Evolutionary conservation across 1,140 invertebrate genomes (phyloP).

Genomic region (Drosophila leontia): DNA sequence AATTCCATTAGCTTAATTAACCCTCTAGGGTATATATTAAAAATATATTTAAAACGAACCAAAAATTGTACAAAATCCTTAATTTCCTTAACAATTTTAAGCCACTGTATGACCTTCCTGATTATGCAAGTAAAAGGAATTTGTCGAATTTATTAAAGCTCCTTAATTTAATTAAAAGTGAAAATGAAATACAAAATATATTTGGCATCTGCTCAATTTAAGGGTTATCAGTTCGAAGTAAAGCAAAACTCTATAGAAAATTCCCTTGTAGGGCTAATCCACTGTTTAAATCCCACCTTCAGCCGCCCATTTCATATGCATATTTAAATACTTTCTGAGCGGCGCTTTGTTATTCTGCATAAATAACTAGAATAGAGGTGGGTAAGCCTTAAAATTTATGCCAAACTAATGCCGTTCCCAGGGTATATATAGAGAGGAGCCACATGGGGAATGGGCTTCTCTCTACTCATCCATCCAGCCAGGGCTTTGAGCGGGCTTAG

Average conservation of each 20-base stretch:
- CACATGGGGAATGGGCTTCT: slow-evolving; percentile 9
- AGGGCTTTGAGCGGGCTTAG: slow-evolving; percentile 44
- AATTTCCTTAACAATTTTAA: neutral
- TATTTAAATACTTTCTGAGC: slow-evolving; percentile 63
- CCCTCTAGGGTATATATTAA: too few relatives aligned
- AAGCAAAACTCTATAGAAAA: neutral
- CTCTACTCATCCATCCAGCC: slow-evolving; percentile 12
- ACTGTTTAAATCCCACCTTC: slow-evolving; percentile 16
- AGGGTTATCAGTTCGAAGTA: neutral
- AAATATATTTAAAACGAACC: too few relatives aligned
- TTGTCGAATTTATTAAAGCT: slow-evolving; percentile 10
- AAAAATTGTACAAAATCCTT: too few relatives aligned
- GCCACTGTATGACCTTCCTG: slow-evolving; percentile 4
- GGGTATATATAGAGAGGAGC: neutral
- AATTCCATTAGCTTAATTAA: neutral
- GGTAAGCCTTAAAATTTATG: slow-evolving; percentile 61
- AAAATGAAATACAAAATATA: slow-evolving; percentile 24
- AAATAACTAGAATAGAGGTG: slow-evolving; percentile 46
- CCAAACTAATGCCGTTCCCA: slow-evolving; percentile 66
- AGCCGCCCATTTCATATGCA: slow-evolving; percentile 37
- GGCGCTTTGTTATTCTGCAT: slow-evolving; percentile 67
- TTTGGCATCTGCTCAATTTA: neutral
- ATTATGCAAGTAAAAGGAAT: neutral
- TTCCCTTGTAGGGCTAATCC: slow-evolving; percentile 13
- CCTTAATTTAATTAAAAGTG: slow-evolving; percentile 3